Base-by-base conservation (phyloP, 64 coral and sea anemone genomes). In the Trachythela sp. region DNA sequence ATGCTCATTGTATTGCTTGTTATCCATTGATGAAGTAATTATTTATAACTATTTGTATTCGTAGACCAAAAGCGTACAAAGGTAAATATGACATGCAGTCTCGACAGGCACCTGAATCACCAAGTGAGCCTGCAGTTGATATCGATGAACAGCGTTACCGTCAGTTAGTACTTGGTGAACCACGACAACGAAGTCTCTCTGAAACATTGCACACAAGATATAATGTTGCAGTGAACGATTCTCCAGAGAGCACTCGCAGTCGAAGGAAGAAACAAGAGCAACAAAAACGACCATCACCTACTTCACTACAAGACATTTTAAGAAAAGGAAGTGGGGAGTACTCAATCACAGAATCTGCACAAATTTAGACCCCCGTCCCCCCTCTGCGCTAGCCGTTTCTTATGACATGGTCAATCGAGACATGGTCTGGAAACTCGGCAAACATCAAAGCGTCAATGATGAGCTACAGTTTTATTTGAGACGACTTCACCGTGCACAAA, bases 31-130 rank as follows among this genome's bases (percentile, higher is more conserved):
- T 39, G 37, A 35, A 34, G 20, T 68, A 68, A 80, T 80, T 20
- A 80, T 34, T 8, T 64, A 10, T 13, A 37, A 5, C 30, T 4
- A 80, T 80, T 80, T 37, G 4, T 39, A 80, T 37, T 80, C 2
- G 2, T 36, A 80, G 75, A 39, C 75, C 75, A 18, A 80, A 80
- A 18, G 75, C 75, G 33, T 39, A 80, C 30, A 80, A 80, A 80
- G 75, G 75, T 35, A 80, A 80, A 80, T 80, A 80, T 36, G 75
- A 80, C 75, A 80, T 80, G 75, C 75, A 80, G 13, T 39, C 31
- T 80, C 75, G 37, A 13, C 75, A 80, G 37, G 30, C 75, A 0
- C 75, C 75, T 37, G 75, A 80, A 36, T 80, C 75, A 37, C 75
- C 75, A 39, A 80, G 75, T 80, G 75, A 80, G 37, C 75, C 75